phyloP scores from a whole-genome alignment of 2,888 invertebrate genomes.

The Drosophila formosana region DNA sequence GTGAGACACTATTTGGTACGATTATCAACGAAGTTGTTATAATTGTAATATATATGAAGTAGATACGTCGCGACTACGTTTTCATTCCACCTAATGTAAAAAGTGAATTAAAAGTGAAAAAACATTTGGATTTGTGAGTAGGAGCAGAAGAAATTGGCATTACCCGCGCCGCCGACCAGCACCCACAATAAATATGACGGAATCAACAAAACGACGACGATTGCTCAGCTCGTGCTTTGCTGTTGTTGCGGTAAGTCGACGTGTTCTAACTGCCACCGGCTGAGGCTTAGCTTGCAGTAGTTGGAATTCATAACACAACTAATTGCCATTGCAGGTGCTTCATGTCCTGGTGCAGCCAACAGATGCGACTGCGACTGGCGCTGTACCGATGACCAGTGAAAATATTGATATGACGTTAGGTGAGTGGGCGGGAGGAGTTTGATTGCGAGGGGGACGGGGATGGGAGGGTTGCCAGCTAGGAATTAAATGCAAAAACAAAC shows the following conservation, averaged over 20 bases:
- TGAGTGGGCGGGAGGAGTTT: conserved; percentile 84
- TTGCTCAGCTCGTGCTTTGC: conserved; percentile 65
- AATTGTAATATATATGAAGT: conserved; percentile 59
- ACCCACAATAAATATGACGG: conserved; percentile 49
- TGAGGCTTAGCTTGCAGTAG: not conserved
- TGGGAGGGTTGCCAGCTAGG: not conserved
- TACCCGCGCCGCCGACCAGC: conserved; percentile 40
- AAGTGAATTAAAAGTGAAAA: conserved; percentile 51
- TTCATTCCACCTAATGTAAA: conserved; percentile 65
- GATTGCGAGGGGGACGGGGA: no score
- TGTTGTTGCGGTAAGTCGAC: conserved; percentile 74
- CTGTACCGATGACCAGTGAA: conserved; percentile 91
- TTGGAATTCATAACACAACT: not conserved
- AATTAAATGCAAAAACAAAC: conserved; percentile 16
- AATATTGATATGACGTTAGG: conserved; percentile 95
- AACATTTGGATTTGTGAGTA: conserved; percentile 45
- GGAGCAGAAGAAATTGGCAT: conserved; percentile 40
- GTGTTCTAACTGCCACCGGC: conserved; percentile 56
- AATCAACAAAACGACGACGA: conserved; percentile 52
- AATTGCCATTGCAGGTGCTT: conserved; percentile 71
- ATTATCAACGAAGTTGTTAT: conserved; percentile 61
- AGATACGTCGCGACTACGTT: conserved; percentile 62
- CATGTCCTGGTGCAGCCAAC: conserved; percentile 90
- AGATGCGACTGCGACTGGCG: conserved; percentile 89
- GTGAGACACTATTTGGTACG: conserved; percentile 42